Evolutionary conservation across 2,113 vertebrate genomes (phyloP).

Genomic region (Beaufortia kweichowensis): DNA sequence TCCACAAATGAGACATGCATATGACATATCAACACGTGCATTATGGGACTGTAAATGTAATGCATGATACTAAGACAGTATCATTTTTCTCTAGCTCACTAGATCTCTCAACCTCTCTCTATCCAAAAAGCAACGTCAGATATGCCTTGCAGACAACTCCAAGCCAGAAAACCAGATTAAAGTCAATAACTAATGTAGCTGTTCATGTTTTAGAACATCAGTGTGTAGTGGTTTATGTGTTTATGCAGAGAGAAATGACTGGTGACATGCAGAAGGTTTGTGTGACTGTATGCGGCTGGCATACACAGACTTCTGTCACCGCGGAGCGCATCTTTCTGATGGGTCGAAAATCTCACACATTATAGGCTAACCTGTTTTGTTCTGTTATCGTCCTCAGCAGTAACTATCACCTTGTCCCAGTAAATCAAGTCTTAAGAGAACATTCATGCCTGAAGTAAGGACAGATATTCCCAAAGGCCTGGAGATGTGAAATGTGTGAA

Average conservation of each 20-base stretch:
- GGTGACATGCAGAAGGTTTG: neutral
- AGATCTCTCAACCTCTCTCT: neutral
- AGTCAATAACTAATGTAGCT: neutral
- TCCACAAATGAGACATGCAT: too few species aligned
- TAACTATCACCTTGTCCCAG: constrained; percentile 28
- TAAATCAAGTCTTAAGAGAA: constrained; percentile 7
- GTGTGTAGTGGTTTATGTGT: neutral
- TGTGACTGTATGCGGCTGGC: neutral
- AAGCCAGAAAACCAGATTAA: neutral
- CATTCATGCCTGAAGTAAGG: constrained; percentile 7
- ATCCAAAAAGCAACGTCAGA: constrained; percentile 1
- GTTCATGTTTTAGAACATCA: neutral
- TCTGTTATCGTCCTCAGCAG: neutral
- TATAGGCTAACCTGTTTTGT: neutral
- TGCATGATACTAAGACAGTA: neutral
- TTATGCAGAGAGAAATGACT: constrained; percentile 1
- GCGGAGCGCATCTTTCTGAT: neutral
- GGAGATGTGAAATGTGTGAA: neutral
- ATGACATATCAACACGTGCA: too few species aligned
- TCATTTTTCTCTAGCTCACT: neutral
- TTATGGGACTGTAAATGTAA: too few species aligned
- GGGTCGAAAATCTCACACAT: neutral
- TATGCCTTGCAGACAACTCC: neutral
- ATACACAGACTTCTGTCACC: neutral
- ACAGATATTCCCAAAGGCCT: neutral